Percentiles rank a stretch among this genome's conserved stretches.
phyloP scores from a whole-genome alignment of 2,797 vertebrate species.

The Peromyscus aztecus region DNA sequence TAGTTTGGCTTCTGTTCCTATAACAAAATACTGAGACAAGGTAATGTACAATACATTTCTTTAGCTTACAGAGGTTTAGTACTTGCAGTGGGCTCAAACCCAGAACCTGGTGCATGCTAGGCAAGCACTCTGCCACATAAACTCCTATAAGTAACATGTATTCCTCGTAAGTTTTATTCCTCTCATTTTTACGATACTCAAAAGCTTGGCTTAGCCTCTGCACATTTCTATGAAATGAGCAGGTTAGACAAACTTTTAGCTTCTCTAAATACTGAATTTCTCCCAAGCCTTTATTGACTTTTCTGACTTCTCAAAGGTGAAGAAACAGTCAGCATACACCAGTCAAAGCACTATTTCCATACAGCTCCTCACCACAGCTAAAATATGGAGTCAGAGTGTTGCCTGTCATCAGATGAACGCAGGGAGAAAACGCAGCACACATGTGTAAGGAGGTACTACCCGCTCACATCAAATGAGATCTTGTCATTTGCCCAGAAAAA shows the following conservation, averaged over 20 bases:
- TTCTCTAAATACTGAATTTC: slow-evolving; percentile 26
- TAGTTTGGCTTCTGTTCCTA: neutral
- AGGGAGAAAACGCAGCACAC: neutral
- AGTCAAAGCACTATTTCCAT: neutral
- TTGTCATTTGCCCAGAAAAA: neutral
- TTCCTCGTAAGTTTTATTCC: neutral
- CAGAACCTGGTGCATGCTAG: too few relatives aligned
- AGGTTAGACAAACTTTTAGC: neutral
- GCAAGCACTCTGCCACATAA: neutral
- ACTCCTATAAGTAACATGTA: neutral
- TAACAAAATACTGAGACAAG: neutral
- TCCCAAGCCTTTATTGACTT: neutral
- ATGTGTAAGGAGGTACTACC: too few relatives aligned
- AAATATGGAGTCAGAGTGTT: neutral
- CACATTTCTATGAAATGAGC: neutral
- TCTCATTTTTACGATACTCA: neutral
- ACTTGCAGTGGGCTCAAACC: neutral
- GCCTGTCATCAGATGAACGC: neutral
- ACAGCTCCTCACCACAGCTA: neutral
- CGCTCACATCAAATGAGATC: neutral
- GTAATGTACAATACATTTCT: neutral
- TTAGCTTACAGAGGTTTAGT: neutral
- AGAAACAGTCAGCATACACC: neutral
- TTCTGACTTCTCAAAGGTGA: neutral
- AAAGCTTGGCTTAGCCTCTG: neutral